Conservation (phyloP, 1,140 invertebrate genomes). For the Meloidogyne hapla region DNA sequence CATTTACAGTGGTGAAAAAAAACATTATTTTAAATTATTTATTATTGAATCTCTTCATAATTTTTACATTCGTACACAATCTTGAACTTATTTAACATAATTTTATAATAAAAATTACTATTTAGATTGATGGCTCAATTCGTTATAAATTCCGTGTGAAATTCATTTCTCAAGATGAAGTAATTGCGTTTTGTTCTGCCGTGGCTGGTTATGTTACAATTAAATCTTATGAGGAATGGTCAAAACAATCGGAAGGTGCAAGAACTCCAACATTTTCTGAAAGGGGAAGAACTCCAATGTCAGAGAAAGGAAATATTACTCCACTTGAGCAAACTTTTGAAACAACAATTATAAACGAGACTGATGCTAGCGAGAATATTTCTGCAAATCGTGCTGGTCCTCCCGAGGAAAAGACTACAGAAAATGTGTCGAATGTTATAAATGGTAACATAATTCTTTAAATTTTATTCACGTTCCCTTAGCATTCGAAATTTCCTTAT, state of each 20-base stretch:
- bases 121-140: conserved; percentile 14
- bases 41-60: no score
- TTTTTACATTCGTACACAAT: no score
- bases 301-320: conserved; percentile 1
- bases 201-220: conserved; percentile 14
- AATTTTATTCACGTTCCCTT: background rate
- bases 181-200: conserved; percentile 10
- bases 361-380: background rate
- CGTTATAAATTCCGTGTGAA: conserved; percentile 14
- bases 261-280: background rate
- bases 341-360: background rate
- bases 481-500: no score
- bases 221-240: conserved; percentile 24
- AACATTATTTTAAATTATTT: no score
- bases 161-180: background rate
- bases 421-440: background rate
- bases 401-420: background rate
- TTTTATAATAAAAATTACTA: conserved; percentile 1
- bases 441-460: background rate
- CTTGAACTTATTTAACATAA: no score
- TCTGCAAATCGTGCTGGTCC: background rate
- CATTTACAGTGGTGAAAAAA: no score
- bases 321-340: background rate
- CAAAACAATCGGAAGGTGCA: background rate
- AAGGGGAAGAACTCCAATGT: conserved; percentile 1